These are phyloP conservation scores for Amazona guildingii DNA, from an alignment of 2,113 vertebrate genomes.

Conservation along the genomic window DNA sequence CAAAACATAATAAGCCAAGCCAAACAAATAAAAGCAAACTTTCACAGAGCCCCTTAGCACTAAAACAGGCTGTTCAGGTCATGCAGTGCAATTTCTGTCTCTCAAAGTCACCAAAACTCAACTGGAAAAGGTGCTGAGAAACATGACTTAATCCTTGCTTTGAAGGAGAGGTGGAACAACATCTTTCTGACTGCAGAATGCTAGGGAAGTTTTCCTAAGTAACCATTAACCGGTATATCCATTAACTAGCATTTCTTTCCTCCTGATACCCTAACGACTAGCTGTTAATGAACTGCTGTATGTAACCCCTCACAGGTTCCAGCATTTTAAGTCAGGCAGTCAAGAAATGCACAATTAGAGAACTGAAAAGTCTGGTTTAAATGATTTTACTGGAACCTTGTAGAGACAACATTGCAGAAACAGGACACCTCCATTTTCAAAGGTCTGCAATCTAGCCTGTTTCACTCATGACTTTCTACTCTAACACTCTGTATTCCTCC, in stretches of 20 bases:
- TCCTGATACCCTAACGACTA: not conserved
- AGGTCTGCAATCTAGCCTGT: not conserved
- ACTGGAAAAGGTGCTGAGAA: not conserved
- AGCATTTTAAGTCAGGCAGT: not conserved
- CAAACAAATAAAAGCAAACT: not conserved
- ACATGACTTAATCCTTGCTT: not conserved
- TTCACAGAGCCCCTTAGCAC: not conserved
- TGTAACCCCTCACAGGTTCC: not conserved
- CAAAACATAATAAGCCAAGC: not conserved
- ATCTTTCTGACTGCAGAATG: not conserved
- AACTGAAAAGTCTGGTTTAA: not conserved
- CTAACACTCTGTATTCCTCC: not conserved
- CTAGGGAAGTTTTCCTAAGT: not conserved
- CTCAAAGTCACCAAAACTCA: not conserved
- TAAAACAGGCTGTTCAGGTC: fast-evolving
- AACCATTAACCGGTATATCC: not conserved
- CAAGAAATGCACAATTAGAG: not conserved
- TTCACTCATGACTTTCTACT: not conserved
- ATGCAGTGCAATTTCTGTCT: fast-evolving
- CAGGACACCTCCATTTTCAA: not conserved
- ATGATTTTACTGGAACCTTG: not conserved
- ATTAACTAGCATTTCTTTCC: not conserved
- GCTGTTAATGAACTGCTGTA: not conserved
- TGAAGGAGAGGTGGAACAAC: not conserved
- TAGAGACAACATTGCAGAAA: not conserved